Evolutionary conservation across 2,797 vertebrate genomes (phyloP).

Genomic region (Crocodylus rhombifer): DNA sequence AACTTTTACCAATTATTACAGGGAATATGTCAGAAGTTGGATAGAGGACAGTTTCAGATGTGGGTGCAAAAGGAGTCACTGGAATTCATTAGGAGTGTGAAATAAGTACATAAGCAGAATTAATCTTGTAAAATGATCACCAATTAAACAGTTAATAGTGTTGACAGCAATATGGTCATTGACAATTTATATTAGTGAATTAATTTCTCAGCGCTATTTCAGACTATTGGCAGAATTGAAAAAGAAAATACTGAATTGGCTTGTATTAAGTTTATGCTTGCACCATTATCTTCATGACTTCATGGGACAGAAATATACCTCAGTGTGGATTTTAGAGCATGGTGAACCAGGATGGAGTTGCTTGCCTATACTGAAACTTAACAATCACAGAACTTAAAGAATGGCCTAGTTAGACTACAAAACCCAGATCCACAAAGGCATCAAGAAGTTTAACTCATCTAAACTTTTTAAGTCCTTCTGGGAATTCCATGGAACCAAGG

Average conservation of each 20-base stretch:
- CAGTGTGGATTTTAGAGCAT: not conserved
- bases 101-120: not conserved
- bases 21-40: not conserved
- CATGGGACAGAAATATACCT: not conserved
- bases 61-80: not conserved
- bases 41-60: not conserved
- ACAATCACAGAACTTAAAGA: not conserved
- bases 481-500: too few species aligned
- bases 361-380: not conserved
- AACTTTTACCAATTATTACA: not conserved
- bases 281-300: not conserved
- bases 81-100: not conserved
- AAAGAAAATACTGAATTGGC: not conserved
- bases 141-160: not conserved
- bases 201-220: not conserved
- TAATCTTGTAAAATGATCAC: fast-evolving
- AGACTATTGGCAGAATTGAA: not conserved
- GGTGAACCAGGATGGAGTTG: not conserved
- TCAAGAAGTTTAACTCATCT: too few species aligned
- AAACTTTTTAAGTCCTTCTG: too few species aligned
- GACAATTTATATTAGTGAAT: not conserved
- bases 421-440: not conserved
- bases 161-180: not conserved
- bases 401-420: not conserved
- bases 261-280: not conserved